Base-by-base conservation (phyloP, 2,113 vertebrate genomes). In the Prinia subflava region DNA sequence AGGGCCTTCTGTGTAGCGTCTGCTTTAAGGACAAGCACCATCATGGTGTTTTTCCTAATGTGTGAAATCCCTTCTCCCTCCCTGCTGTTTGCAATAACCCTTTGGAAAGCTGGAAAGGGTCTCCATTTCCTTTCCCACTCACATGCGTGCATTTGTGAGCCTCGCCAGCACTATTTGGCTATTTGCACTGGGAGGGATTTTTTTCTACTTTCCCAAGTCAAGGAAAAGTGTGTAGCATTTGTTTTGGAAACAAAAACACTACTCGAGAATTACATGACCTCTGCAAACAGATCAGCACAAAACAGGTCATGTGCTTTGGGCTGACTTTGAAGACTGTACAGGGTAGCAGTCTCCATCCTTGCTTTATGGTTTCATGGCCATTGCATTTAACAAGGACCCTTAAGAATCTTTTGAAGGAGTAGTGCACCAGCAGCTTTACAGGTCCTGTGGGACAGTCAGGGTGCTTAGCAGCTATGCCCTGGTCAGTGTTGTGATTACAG, bases 21-120 rank as follows among this genome's bases (percentile, higher is more conserved):
- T 69, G 5, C 92, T 96, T 96, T 94, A 96, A 94, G 94, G 92
- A 75, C 65, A 52, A 67, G 41, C 30, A 78, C 68, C 44, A 30
- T 86, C 27, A 24, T 2, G 0, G 47, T 80, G 27, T 92, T 96
- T 96, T 88, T 96, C 93, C 92, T 56, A 78, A 78, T 52, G 92
- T 87, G 78, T 94, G 75, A 95, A 96, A 75, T 92, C 94, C 50
- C 80, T 92, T 95, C 69, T 89, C 80, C 63, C 82, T 96, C 87
- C 90, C 85, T 81, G 69, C 86, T 95, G 74, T 80, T 96, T 80
- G 68, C 59, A 90, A 2, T 94, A 93, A 92, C 83, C 82, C 63
- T 90, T 55, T 92, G 91, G 95, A 96, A 95, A 80, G 68, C 94
- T 96, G 80, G 44, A 96, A 96, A 12, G 67, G 68, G 78, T 95